These are phyloP conservation scores for Drosophila mimica DNA, from an alignment of 2,888 invertebrate genomes.

Conservation along the genomic window DNA sequence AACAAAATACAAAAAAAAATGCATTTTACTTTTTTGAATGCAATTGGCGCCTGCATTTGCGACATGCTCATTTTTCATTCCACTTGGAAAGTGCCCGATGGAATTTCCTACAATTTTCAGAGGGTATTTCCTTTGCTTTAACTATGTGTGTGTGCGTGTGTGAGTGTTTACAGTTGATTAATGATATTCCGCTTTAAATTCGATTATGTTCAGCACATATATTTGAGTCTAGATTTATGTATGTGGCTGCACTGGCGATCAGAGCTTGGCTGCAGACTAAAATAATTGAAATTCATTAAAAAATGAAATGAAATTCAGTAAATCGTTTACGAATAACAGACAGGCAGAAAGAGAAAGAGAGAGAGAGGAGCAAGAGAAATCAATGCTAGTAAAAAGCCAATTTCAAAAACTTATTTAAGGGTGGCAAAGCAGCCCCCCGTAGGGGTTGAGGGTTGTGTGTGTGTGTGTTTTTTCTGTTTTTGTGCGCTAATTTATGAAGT, in stretches of 20 bases:
- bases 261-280: not conserved
- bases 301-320: not conserved
- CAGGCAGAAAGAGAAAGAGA: not conserved
- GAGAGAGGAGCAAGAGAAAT: not conserved
- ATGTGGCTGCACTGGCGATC: conserved; percentile 24
- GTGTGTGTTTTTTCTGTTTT: conserved; percentile 5
- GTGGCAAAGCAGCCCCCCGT: not conserved
- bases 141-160: not conserved
- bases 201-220: conserved; percentile 65
- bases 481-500: conserved; percentile 79
- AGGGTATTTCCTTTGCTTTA: conserved; percentile 1
- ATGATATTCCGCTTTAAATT: conserved; percentile 67
- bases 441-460: not conserved
- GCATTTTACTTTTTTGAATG: conserved; percentile 44
- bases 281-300: conserved; percentile 19
- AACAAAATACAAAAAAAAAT: conserved; percentile 32
- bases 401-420: conserved; percentile 2
- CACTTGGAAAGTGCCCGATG: conserved; percentile 24
- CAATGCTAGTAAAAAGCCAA: not conserved
- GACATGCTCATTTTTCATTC: conserved; percentile 64
- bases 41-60: conserved; percentile 79
- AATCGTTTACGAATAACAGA: conserved; percentile 4
- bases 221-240: conserved; percentile 21
- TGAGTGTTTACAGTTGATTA: conserved; percentile 53
- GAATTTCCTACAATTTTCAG: conserved; percentile 15